Evolutionary conservation across 2,797 vertebrate genomes (phyloP).

Genomic region (Oceanodroma leucorhoa): DNA sequence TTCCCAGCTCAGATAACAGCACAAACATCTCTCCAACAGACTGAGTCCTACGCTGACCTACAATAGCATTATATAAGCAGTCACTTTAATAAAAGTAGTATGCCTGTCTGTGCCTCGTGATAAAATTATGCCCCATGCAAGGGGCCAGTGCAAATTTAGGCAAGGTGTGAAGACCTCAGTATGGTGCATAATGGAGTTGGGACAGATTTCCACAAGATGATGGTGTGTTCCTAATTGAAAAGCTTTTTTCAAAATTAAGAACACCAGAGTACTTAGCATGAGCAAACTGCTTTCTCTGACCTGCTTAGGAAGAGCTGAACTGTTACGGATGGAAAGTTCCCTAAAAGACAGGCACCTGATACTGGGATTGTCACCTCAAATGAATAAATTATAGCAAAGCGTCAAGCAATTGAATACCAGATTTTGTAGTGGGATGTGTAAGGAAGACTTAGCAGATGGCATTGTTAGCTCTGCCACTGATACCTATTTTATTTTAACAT

Average conservation of each 20-base stretch:
- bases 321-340: neutral
- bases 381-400: neutral
- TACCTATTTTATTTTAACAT: neutral
- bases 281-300: neutral
- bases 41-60: neutral
- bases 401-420: neutral
- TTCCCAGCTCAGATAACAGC: slow-evolving; percentile 57
- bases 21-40: neutral
- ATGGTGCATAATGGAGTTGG: neutral
- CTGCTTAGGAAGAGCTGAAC: neutral
- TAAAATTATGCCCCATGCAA: neutral
- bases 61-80: slow-evolving; percentile 27
- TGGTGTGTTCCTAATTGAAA: neutral
- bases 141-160: neutral
- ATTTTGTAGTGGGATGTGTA: neutral
- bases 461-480: neutral
- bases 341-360: neutral
- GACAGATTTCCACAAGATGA: neutral
- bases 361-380: neutral
- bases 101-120: accelerated
- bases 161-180: neutral
- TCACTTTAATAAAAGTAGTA: neutral
- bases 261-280: neutral
- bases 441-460: neutral
- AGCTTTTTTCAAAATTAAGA: neutral